Evolutionary conservation across 1,140 invertebrate species (phyloP).

Genomic region (Nasonia longicornis): DNA sequence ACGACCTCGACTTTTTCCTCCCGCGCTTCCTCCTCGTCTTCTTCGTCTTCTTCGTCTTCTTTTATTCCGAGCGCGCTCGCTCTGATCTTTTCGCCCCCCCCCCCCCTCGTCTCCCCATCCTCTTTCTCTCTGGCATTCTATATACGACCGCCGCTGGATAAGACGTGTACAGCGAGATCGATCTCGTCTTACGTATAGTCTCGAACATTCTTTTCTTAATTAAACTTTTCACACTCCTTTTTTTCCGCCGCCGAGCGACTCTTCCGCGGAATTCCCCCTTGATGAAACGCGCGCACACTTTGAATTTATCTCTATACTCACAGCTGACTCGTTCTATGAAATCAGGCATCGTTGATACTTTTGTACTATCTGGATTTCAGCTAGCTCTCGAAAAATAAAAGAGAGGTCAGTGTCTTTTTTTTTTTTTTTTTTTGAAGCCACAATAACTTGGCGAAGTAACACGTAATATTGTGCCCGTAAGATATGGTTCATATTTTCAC

Average conservation of each 20-base stretch:
- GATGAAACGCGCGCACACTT: background rate
- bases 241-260: slow-evolving; percentile 15
- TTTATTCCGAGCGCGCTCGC: slow-evolving; percentile 19
- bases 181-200: slow-evolving; percentile 40
- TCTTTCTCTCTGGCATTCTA: slow-evolving; percentile 3
- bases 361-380: background rate
- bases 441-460: background rate
- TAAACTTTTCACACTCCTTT: slow-evolving; percentile 42
- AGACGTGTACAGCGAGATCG: slow-evolving; percentile 38
- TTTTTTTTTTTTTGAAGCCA: no score
- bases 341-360: background rate
- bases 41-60: background rate
- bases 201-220: slow-evolving; percentile 45
- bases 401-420: background rate
- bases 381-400: background rate
- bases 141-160: slow-evolving; percentile 30
- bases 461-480: background rate
- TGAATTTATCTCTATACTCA: background rate
- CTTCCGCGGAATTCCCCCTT: background rate
- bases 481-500: background rate
- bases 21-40: slow-evolving; percentile 42
- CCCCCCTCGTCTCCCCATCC: no score
- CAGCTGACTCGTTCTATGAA: background rate
- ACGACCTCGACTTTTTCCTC: slow-evolving; percentile 54
- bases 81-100: slow-evolving; percentile 22